phyloP scores from a whole-genome alignment of 2,113 vertebrate genomes.

The Tringa solitaria region DNA sequence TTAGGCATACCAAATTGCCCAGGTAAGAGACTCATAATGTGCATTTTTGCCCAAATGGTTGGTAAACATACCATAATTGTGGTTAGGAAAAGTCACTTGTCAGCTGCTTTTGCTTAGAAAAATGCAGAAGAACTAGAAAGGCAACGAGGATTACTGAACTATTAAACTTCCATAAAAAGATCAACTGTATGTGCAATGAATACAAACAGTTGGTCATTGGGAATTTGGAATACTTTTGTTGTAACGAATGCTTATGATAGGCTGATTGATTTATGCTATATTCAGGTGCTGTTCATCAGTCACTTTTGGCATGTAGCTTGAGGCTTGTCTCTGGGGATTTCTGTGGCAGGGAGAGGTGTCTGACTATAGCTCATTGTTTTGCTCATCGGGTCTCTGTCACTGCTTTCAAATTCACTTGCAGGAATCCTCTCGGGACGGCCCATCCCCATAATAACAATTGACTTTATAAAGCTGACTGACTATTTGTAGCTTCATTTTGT shows the following conservation, averaged over 20 bases:
- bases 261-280: background rate
- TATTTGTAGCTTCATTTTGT: background rate
- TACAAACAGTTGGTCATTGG: background rate
- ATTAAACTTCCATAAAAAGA: constrained; percentile 7
- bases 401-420: constrained; percentile 27
- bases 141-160: constrained; percentile 8
- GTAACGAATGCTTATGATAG: background rate
- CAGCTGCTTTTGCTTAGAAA: constrained; percentile 14
- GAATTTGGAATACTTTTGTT: background rate
- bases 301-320: background rate
- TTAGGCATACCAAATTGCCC: background rate
- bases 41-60: background rate
- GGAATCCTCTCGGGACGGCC: background rate
- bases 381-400: background rate
- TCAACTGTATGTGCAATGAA: background rate
- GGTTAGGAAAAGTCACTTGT: background rate
- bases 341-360: background rate
- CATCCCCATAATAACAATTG: constrained; percentile 25
- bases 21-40: background rate
- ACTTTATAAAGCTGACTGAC: constrained; percentile 4
- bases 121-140: background rate
- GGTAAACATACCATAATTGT: background rate
- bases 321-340: background rate
- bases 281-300: background rate
- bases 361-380: constrained; percentile 29